Base-by-base conservation (phyloP, 1,140 invertebrate species). In the Calephelis nemesis region DNA sequence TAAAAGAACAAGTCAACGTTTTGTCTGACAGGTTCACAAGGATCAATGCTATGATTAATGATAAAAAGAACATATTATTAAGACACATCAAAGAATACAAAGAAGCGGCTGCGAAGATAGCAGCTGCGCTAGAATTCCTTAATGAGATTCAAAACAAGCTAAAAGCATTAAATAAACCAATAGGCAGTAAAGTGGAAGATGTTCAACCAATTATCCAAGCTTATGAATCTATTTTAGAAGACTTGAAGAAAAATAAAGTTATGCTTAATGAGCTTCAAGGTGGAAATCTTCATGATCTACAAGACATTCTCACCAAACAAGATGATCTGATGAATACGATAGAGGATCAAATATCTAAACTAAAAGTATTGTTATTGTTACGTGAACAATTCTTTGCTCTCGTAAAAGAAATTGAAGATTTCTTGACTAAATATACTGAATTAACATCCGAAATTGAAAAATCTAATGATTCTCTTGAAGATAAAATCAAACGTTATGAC, bases 401-500 rank as follows among this genome's bases (percentile, higher is more conserved):
- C 7, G 95, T 98, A 39, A 95, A 95, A 52, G 97, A 98, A 85
- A 97, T 98, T 60, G 95, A 96, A 77, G 95, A 95, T 7, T 97
- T 98, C 73, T 96, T 98, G 40, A 94, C 95, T 30, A 97, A 97
- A 80, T 98, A 98, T 81, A 97, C 96, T 0, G 95, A 97, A 81
- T 94, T 98, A 9, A 95, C 98, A 0, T 93, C 95, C 13, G 96
- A 97, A 71, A 96, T 98, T 72, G 96, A 98, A 81, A 96, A 95
- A 79, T 94, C 95, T 1, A 95, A 95, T 45, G 94, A 95, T 49
- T 94, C 96, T 0, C 93, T 96, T 5, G 95, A 97, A 82, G 97
- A 98, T 47, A 98, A 98, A 83, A 97, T 99, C 50, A 96, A 96
- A 74, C 95, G 95, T 69, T 98, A 98, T 75, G 95, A 98, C 83